Percentiles rank a stretch among this genome's conserved stretches.
phyloP scores from a whole-genome alignment of 2,113 vertebrate species.

The Holacanthus passer region DNA sequence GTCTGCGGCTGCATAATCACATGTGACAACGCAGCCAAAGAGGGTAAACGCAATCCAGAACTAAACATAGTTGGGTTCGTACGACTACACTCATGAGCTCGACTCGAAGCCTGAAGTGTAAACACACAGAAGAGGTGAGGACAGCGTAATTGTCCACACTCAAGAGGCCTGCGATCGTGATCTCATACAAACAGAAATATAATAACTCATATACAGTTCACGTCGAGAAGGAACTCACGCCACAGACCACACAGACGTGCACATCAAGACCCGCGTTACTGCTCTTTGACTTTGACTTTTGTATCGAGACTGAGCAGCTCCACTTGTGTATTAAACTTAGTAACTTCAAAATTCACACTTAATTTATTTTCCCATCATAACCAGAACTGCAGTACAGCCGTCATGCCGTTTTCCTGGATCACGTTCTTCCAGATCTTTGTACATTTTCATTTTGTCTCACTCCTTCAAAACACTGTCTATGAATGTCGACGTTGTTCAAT shows the following conservation, averaged over 20 bases:
- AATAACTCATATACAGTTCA: background rate
- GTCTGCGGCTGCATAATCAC: background rate
- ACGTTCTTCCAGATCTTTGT: background rate
- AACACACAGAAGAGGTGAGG: background rate
- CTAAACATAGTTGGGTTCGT: background rate
- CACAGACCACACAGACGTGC: background rate
- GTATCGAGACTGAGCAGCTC: background rate
- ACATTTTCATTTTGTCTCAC: background rate
- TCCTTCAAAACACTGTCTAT: background rate
- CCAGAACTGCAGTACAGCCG: no score
- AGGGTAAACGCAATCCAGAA: slow-evolving; percentile 17
- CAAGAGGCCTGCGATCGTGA: background rate
- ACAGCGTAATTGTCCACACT: background rate
- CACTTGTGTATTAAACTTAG: background rate
- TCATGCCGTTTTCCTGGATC: background rate
- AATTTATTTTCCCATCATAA: slow-evolving; percentile 5
- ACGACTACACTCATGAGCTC: background rate
- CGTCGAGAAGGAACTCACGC: background rate
- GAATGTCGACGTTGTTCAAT: slow-evolving; percentile 22
- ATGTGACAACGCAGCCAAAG: slow-evolving; percentile 17
- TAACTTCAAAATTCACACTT: background rate
- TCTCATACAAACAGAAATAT: no score
- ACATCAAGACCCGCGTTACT: background rate
- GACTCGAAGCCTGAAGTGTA: background rate
- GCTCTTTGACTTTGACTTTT: no score